phyloP scores from a whole-genome alignment of 2,888 invertebrate genomes.

The Caenorhabditis sp. region DNA sequence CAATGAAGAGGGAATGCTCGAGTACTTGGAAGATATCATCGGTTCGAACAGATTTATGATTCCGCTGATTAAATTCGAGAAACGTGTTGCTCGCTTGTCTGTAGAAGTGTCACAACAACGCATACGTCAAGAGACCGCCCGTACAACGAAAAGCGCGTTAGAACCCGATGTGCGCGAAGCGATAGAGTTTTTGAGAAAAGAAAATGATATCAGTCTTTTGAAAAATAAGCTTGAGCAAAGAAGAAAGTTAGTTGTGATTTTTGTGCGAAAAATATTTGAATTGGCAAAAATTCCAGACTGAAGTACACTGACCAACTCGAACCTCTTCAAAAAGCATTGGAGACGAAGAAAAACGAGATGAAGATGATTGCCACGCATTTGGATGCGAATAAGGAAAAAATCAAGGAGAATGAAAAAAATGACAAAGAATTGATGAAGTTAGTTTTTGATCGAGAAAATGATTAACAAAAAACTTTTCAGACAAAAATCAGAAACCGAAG shows the following conservation, averaged over 20 bases:
- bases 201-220: neutral
- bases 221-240: conserved; percentile 3
- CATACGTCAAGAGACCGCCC: too few relatives aligned
- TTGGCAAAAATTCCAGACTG: neutral
- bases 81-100: conserved; percentile 1
- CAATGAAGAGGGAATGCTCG: conserved; percentile 89
- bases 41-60: conserved; percentile 75
- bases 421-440: neutral
- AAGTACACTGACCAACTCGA: neutral
- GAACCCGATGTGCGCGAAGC: conserved; percentile 10
- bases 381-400: neutral
- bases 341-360: conserved; percentile 5
- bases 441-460: neutral
- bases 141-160: neutral
- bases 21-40: conserved; percentile 96
- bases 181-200: neutral
- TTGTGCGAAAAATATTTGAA: neutral
- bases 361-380: conserved; percentile 15
- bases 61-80: neutral
- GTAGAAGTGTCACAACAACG: conserved; percentile 3
- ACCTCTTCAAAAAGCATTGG: neutral
- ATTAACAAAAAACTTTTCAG: neutral
- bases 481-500: neutral
- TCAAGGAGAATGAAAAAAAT: neutral
- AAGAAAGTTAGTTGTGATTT: neutral